phyloP scores from a whole-genome alignment of 2,113 vertebrate species.

The Embiotoca jacksoni region DNA sequence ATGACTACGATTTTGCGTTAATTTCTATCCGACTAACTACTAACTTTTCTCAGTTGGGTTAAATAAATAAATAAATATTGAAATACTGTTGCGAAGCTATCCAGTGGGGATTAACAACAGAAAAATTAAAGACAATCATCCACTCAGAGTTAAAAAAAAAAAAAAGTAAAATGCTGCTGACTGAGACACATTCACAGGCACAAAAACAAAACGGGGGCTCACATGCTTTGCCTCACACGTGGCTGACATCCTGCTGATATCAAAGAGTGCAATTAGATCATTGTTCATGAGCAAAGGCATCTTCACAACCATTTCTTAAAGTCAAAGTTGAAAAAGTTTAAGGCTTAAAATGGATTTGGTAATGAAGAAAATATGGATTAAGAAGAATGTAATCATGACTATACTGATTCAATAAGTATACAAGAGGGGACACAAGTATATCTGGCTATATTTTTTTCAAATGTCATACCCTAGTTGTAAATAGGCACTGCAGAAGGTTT shows the following conservation, averaged over 20 bases:
- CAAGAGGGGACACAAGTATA: no score
- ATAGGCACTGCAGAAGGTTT: background rate
- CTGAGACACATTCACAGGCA: conserved; percentile 29
- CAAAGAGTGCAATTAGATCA: conserved; percentile 6
- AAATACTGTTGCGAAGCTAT: background rate
- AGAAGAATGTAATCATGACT: no score
- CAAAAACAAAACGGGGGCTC: conserved; percentile 36
- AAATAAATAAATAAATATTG: background rate
- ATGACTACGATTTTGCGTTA: background rate
- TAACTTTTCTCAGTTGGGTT: background rate
- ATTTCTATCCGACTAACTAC: background rate
- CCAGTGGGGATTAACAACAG: background rate
- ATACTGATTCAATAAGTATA: no score
- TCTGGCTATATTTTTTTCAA: no score
- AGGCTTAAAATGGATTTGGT: background rate
- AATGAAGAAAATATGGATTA: background rate
- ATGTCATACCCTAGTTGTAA: background rate
- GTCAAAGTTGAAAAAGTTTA: background rate
- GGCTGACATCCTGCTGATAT: conserved; percentile 47
- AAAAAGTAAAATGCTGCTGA: conserved; percentile 6
- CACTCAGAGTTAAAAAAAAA: background rate
- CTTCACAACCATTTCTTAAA: conserved; percentile 1
- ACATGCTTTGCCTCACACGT: conserved; percentile 47
- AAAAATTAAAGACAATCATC: background rate
- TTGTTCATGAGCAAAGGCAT: conserved; percentile 19